phyloP scores from a whole-genome alignment of 2,888 invertebrate species.

The Calliopum simillimum region DNA sequence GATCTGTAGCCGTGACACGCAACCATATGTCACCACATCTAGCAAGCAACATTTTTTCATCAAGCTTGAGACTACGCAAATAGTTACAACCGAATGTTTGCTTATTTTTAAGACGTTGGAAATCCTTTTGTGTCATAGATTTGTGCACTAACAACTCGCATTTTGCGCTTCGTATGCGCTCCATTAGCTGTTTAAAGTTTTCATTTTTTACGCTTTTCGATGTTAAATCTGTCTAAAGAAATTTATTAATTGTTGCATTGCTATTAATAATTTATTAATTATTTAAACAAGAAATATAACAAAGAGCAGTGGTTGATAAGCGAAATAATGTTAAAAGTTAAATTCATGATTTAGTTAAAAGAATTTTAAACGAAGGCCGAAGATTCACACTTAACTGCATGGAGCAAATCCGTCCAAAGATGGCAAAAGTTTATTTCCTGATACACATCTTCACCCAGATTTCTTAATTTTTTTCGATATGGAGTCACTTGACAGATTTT shows the following conservation, averaged over 20 bases:
- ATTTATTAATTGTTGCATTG: constrained; percentile 3
- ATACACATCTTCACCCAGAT: too few relatives aligned
- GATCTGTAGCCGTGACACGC: constrained; percentile 48
- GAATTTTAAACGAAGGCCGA: too few relatives aligned
- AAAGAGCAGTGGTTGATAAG: too few relatives aligned
- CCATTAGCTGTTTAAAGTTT: constrained; percentile 51
- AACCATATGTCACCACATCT: constrained; percentile 62
- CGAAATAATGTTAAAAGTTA: too few relatives aligned
- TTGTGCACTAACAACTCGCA: constrained; percentile 56
- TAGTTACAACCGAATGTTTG: constrained; percentile 53
- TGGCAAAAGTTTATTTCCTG: too few relatives aligned
- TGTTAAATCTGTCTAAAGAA: constrained; percentile 5
- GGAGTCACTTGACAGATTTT: too few relatives aligned
- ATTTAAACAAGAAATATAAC: too few relatives aligned
- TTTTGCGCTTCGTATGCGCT: constrained; percentile 52
- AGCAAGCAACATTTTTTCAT: constrained; percentile 59
- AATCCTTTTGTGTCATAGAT: constrained; percentile 53
- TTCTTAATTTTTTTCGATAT: too few relatives aligned
- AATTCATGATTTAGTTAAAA: too few relatives aligned
- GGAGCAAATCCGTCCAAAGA: too few relatives aligned
- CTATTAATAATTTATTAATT: too few relatives aligned
- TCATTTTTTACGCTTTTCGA: constrained; percentile 6
- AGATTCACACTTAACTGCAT: too few relatives aligned
- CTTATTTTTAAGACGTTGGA: constrained; percentile 47
- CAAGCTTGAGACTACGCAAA: constrained; percentile 53